phyloP scores from a whole-genome alignment of 37 sponge, comb jelly and placozoan genomes.

The Aphrocallistes beatrix region DNA sequence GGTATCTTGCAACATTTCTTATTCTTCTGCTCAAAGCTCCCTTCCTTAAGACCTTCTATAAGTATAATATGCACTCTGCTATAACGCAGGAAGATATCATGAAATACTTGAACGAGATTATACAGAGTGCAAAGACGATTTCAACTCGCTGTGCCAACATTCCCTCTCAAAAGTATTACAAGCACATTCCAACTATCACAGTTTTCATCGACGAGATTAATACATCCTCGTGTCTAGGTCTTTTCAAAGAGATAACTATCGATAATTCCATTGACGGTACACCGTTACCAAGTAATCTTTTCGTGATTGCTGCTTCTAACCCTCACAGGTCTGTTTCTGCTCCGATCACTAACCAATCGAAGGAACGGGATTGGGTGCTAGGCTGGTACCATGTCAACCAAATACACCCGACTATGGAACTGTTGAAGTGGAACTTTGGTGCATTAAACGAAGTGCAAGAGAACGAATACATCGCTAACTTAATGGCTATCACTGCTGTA shows the following conservation, averaged over 20 bases:
- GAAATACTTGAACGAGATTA: neutral
- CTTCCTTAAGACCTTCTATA: conserved; percentile 52
- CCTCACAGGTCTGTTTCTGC: conserved; percentile 44
- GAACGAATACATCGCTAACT: conserved; percentile 40
- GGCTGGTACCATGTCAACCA: conserved; percentile 60
- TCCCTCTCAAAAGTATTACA: neutral
- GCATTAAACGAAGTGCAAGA: conserved; percentile 59
- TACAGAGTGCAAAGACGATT: neutral
- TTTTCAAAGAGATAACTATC: conserved; percentile 74
- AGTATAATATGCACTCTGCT: conserved; percentile 78
- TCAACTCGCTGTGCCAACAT: neutral
- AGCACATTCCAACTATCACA: neutral
- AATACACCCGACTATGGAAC: conserved; percentile 59
- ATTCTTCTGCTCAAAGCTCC: conserved; percentile 31
- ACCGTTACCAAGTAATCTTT: conserved; percentile 53
- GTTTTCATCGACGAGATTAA: conserved; percentile 78
- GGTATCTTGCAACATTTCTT: neutral
- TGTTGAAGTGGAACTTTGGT: conserved; percentile 74
- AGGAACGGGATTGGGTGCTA: conserved; percentile 45
- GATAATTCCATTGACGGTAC: conserved; percentile 60
- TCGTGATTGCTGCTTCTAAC: conserved; percentile 68
- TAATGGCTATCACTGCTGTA: neutral
- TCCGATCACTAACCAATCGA: neutral
- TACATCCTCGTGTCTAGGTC: conserved; percentile 75
- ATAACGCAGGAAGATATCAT: neutral